Evolutionary conservation across 2,113 vertebrate species (phyloP).

Genomic region (Varanus salvator): DNA sequence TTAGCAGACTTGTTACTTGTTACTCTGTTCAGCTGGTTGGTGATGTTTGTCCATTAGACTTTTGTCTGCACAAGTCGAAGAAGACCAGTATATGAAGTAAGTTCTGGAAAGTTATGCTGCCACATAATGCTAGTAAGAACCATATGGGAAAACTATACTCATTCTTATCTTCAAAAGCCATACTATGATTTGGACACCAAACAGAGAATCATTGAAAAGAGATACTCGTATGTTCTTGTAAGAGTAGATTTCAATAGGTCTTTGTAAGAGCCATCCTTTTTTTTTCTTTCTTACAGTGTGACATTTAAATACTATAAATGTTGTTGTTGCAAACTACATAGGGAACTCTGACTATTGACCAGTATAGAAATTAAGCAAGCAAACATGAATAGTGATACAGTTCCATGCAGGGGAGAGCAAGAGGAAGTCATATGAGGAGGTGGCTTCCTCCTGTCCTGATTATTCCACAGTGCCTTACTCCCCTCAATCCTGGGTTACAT

Average conservation of each 20-base stretch:
- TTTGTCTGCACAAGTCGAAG: not conserved
- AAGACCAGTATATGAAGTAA: not conserved
- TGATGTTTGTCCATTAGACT: not conserved
- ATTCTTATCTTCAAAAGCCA: not conserved
- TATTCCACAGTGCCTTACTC: too few species aligned
- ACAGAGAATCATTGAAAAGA: not conserved
- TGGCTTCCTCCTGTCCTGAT: not conserved
- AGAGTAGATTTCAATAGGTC: too few species aligned
- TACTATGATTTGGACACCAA: not conserved
- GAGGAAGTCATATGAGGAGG: not conserved
- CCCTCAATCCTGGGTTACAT: not conserved
- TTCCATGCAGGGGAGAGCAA: not conserved
- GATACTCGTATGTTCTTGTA: not conserved
- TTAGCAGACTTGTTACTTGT: not conserved
- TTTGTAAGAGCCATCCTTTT: not conserved
- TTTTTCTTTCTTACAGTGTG: too few species aligned
- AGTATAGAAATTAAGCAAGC: too few species aligned
- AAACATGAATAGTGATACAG: not conserved
- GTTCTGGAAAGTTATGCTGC: not conserved
- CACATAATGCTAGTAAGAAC: not conserved
- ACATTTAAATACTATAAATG: too few species aligned
- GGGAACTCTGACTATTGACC: too few species aligned
- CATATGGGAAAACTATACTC: not conserved
- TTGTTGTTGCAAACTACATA: too few species aligned
- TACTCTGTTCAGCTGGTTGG: not conserved